Conservation (phyloP, 1,140 invertebrate species). For the Mya arenaria region DNA sequence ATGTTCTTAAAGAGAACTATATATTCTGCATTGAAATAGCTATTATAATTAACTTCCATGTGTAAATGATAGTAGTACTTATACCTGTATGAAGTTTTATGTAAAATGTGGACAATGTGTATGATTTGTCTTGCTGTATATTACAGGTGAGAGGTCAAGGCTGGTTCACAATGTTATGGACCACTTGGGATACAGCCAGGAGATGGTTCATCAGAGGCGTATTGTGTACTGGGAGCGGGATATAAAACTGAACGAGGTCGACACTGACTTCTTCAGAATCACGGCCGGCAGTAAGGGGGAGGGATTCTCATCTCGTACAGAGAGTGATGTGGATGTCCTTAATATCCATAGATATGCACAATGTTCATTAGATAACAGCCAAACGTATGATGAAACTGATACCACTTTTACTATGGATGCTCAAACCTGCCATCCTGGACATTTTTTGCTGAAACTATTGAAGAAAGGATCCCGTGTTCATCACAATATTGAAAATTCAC, state of each 20-base stretch:
- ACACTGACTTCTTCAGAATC: not conserved
- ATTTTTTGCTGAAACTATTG: not conserved
- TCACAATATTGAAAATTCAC: not conserved
- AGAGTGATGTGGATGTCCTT: constrained; percentile 1
- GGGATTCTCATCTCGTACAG: constrained; percentile 13
- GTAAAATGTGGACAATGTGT: not conserved
- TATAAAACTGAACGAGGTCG: not conserved
- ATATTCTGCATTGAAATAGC: not conserved
- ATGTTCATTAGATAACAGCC: not conserved
- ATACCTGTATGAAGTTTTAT: not conserved
- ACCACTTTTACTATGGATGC: not conserved
- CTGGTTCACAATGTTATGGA: not conserved
- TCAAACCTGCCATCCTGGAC: constrained; percentile 10
- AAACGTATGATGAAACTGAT: not conserved
- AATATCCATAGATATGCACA: not conserved
- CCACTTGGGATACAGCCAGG: constrained; percentile 10
- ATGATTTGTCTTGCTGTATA: not conserved
- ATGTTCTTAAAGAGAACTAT: not conserved
- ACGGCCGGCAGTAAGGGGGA: constrained; percentile 28
- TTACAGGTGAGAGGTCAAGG: too few relatives aligned
- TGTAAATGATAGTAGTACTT: not conserved
- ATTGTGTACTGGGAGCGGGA: not conserved
- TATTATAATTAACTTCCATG: not conserved
- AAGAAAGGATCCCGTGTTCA: not conserved
- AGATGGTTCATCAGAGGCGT: not conserved